Conservation (phyloP, 2,888 invertebrate genomes). For the Lasioglossum vierecki region DNA sequence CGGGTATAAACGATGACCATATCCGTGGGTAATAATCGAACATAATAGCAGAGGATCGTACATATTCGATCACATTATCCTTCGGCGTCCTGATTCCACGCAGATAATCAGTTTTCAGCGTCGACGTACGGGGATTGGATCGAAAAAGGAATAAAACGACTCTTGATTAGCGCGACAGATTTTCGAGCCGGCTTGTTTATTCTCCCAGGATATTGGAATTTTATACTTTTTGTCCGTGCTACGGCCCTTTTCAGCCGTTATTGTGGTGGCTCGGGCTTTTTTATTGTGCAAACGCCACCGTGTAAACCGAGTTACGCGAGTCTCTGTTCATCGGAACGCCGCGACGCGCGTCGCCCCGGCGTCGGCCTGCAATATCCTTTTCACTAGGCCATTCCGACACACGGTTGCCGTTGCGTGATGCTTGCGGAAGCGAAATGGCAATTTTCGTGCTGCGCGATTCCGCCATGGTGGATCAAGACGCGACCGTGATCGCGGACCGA, state of each 20-base stretch:
- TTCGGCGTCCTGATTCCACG: neutral
- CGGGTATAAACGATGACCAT: too few relatives aligned
- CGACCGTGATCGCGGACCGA: too few relatives aligned
- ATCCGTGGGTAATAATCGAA: too few relatives aligned
- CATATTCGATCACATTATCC: neutral
- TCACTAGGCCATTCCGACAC: neutral
- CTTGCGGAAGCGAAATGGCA: neutral
- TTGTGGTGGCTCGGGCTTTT: neutral
- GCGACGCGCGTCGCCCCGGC: neutral
- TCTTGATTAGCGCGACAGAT: constrained; percentile 2
- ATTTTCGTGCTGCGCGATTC: neutral
- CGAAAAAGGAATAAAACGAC: neutral
- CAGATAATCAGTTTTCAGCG: neutral
- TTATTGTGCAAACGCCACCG: neutral
- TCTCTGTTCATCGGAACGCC: neutral
- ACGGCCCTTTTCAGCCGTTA: neutral
- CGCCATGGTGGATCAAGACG: neutral
- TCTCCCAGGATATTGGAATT: neutral
- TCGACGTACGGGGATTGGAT: neutral
- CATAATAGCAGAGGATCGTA: too few relatives aligned
- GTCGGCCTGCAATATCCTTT: neutral
- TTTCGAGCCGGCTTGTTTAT: neutral
- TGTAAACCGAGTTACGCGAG: constrained; percentile 1
- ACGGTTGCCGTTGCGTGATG: neutral
- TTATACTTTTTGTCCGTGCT: neutral